Percentiles rank a stretch among this genome's conserved stretches.
phyloP scores from a whole-genome alignment of 2,113 vertebrate species.

The Pedionomus torquatus region DNA sequence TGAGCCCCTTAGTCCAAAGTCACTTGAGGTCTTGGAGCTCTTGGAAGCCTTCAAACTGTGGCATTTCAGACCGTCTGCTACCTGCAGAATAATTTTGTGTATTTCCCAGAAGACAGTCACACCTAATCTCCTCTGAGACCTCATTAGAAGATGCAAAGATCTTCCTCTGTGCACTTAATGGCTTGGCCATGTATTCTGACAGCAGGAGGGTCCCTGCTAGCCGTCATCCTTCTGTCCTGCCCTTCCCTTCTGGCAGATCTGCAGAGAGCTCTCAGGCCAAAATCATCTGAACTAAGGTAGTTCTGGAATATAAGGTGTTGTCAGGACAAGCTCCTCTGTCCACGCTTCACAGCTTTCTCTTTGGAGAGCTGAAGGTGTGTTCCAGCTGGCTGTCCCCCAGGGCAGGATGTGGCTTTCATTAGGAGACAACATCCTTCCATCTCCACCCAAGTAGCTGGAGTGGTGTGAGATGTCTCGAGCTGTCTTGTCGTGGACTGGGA shows the following conservation, averaged over 20 bases:
- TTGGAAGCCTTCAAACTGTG: background rate
- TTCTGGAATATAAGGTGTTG: background rate
- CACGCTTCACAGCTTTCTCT: background rate
- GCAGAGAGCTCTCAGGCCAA: background rate
- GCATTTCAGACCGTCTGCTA: background rate
- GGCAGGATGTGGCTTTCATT: background rate
- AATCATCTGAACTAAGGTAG: background rate
- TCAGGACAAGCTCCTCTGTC: background rate
- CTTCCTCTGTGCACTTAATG: background rate
- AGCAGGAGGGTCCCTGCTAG: background rate
- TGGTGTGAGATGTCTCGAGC: background rate
- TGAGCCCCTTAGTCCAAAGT: background rate
- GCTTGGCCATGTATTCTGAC: background rate
- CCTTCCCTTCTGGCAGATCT: background rate
- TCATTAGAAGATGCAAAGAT: conserved; percentile 27
- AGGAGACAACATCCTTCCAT: background rate
- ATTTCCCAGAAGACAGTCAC: background rate
- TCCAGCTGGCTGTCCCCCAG: background rate
- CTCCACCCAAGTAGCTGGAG: background rate
- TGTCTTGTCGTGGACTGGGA: background rate
- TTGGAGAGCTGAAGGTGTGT: background rate
- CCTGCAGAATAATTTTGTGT: background rate
- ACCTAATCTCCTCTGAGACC: conserved; percentile 16
- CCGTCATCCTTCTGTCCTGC: background rate
- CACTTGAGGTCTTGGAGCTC: background rate